Conservation (phyloP, 2,113 vertebrate genomes). For the Aptenodytes patagonicus region DNA sequence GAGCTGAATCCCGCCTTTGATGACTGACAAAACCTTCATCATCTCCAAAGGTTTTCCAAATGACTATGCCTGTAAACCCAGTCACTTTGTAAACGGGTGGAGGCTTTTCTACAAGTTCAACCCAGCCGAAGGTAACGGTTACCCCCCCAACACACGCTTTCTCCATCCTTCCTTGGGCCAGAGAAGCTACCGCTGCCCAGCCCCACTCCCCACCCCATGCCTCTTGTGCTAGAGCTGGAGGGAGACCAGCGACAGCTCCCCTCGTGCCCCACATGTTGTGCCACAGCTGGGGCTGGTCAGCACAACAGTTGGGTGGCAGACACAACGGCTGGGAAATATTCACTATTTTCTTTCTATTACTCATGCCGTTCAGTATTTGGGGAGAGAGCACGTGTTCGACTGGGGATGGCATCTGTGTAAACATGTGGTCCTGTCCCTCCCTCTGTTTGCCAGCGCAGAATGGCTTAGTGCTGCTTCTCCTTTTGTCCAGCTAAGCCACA, state of each 20-base stretch:
- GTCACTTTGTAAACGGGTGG: background rate
- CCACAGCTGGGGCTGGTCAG: background rate
- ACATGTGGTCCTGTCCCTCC: fast-evolving
- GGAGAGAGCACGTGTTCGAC: background rate
- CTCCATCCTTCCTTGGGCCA: background rate
- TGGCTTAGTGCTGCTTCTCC: background rate
- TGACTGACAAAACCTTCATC: background rate
- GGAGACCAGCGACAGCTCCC: background rate
- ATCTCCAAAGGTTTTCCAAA: background rate
- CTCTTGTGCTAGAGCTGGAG: background rate
- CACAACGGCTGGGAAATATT: background rate
- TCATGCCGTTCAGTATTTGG: background rate
- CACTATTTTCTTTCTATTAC: background rate
- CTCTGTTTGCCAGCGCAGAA: background rate
- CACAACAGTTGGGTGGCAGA: background rate
- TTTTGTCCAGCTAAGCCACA: background rate
- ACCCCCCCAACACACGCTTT: fast-evolving
- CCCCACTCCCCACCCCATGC: background rate
- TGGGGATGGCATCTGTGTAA: background rate
- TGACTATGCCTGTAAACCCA: background rate
- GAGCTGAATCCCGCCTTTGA: background rate
- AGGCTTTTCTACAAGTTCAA: background rate
- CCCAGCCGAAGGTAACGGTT: background rate
- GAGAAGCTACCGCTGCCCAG: background rate
- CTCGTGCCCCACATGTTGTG: background rate